phyloP scores from a whole-genome alignment of 2,888 invertebrate genomes.

The Lottia scabra region DNA sequence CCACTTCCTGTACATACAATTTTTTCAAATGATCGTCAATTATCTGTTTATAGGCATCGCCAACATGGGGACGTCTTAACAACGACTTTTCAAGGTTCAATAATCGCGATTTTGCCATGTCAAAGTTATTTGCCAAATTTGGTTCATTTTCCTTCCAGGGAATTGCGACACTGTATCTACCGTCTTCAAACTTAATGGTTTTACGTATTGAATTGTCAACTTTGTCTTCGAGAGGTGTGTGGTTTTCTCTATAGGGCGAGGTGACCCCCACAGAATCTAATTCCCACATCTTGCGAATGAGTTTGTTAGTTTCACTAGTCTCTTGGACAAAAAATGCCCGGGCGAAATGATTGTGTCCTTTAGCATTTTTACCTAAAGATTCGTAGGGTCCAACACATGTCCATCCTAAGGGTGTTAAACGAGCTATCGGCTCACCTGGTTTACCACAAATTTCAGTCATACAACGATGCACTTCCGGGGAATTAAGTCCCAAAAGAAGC shows the following conservation, averaged over 20 bases:
- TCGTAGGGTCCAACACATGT: slow-evolving; percentile 5
- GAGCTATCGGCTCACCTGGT: slow-evolving; percentile 10
- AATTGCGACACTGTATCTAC: not conserved
- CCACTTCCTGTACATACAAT: not conserved
- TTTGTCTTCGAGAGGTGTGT: not conserved
- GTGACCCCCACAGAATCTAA: not conserved
- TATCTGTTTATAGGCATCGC: not conserved
- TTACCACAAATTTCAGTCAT: slow-evolving; percentile 9
- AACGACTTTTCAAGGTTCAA: not conserved
- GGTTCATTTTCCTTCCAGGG: not conserved
- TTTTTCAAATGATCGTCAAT: not conserved
- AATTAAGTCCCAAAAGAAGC: slow-evolving; percentile 10
- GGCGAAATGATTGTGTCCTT: not conserved
- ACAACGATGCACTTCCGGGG: slow-evolving; percentile 5
- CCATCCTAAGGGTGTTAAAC: slow-evolving; percentile 18
- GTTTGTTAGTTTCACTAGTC: not conserved
- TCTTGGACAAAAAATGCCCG: not conserved
- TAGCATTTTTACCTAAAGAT: not conserved
- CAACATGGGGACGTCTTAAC: not conserved
- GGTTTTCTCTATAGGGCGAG: not conserved
- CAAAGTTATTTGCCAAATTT: not conserved
- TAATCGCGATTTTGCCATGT: not conserved
- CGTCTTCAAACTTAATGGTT: not conserved
- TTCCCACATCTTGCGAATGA: not conserved
- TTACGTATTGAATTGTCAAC: not conserved